Percentiles rank a stretch among this genome's conserved stretches.
Conservation (phyloP, 2,888 invertebrate species). For the Rhagophthalmus giganteus region DNA sequence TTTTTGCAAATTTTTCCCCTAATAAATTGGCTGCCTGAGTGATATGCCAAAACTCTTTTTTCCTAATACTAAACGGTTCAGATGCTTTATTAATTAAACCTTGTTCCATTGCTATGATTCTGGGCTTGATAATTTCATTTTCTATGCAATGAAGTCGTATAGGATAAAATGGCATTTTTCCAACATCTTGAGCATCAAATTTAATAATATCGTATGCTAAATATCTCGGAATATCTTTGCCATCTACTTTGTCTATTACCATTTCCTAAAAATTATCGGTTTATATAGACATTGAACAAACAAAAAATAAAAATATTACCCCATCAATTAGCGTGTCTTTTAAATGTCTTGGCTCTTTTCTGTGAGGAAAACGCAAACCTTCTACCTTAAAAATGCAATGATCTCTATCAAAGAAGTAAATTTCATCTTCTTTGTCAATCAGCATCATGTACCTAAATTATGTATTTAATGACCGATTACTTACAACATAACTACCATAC, state of each 20-base stretch:
- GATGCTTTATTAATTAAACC: slow-evolving; percentile 72
- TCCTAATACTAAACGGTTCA: slow-evolving; percentile 90
- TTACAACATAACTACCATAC: slow-evolving; percentile 56
- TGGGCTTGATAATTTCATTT: slow-evolving; percentile 68
- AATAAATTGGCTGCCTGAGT: slow-evolving; percentile 69
- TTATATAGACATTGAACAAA: too few species aligned
- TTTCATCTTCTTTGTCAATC: slow-evolving; percentile 80
- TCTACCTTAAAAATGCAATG: slow-evolving; percentile 87
- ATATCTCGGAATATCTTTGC: slow-evolving; percentile 79
- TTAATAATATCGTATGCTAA: slow-evolving; percentile 93
- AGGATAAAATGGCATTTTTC: slow-evolving; percentile 74
- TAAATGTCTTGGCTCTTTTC: slow-evolving; percentile 73
- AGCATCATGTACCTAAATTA: slow-evolving; percentile 88
- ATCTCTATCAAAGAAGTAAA: slow-evolving; percentile 95
- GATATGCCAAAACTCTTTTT: slow-evolving; percentile 91
- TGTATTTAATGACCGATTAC: background rate
- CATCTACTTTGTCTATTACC: slow-evolving; percentile 87
- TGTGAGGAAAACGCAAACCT: slow-evolving; percentile 77
- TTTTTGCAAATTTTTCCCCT: slow-evolving; percentile 82
- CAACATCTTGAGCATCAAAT: slow-evolving; percentile 78
- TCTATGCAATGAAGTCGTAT: slow-evolving; percentile 77
- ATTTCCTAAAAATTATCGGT: slow-evolving; percentile 76
- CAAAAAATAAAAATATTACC: slow-evolving; percentile 66
- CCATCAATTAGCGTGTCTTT: slow-evolving; percentile 88
- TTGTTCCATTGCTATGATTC: slow-evolving; percentile 75